Evolutionary conservation across 2,888 invertebrate genomes (phyloP).

Genomic region (Platerodrilus igneus): DNA sequence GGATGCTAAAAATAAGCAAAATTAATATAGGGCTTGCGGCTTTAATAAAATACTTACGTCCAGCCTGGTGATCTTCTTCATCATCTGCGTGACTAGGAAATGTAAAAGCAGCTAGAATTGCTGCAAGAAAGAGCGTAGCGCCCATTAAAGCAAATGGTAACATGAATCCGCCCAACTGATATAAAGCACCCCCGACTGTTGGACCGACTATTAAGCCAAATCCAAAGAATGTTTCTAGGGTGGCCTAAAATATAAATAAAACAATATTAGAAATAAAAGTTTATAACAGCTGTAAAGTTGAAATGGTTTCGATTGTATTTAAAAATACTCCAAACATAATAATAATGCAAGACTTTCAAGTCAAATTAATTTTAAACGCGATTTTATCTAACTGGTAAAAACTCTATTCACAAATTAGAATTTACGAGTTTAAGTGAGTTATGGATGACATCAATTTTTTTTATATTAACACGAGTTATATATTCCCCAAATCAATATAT

Average conservation of each 20-base stretch:
- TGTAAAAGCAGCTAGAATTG: constrained; percentile 67
- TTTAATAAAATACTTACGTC: constrained; percentile 57
- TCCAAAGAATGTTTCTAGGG: constrained; percentile 83
- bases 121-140: constrained; percentile 66
- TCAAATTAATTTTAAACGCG: no score
- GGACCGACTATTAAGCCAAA: constrained; percentile 85
- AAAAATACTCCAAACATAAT: no score
- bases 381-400: no score
- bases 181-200: constrained; percentile 82
- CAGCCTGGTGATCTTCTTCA: constrained; percentile 54
- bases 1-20: constrained; percentile 53
- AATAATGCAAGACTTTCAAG: no score
- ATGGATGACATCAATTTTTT: no score
- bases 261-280: no score
- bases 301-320: no score
- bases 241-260: constrained; percentile 62
- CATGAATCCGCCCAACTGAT: constrained; percentile 71
- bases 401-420: no score
- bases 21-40: not conserved
- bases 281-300: no score
- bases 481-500: no score
- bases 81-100: constrained; percentile 61
- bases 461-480: no score
- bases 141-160: constrained; percentile 80
- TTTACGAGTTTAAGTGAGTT: no score